Base-by-base conservation (phyloP, 2,888 invertebrate species). In the Apoderus coryli region DNA sequence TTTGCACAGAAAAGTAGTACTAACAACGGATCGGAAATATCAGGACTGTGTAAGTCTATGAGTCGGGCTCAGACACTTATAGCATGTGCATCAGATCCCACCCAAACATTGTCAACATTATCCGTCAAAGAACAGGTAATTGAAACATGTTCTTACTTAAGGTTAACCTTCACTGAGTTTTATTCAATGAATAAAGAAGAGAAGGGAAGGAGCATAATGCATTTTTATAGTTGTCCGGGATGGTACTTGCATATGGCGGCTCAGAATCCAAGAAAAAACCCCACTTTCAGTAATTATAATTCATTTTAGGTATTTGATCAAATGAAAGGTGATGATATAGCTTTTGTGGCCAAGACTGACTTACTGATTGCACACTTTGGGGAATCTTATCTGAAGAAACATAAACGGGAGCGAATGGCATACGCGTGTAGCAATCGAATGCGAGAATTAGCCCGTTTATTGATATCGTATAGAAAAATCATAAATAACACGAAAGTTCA, bases 311-410 rank as follows among this genome's bases (percentile, higher is more conserved):
- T 19, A 7, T 19, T 19, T n/a, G 19, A 6, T n/a, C 6, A 7
- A 19, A 19, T 19, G 19, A 19, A n/a, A 19, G 7, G 7, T 6
- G 19, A 19, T 19, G 19, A 6, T 7, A 19, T 19, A 19, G 6
- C 19, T 6, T 19, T 19, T n/a, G 36, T 14, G 25, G 35, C 38
- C 15, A 38, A 38, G 25, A 38, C 30, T 16, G 30, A 38, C 28
- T 23, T 36, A 22, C 28, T 38, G 2, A 38, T 35, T 14, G 31
- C 15, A 11, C 19, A 33, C 25, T 36, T 31, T 25, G 38, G 38
- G 3, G 26, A 38, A n/a, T 38, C 33, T 10, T 35, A 33, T 16
- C 31, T 38, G 24, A 35, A 35, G 29, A 33, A 30, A 13, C 38
- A 35, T 14, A 32, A 19, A 27, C 5, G 27, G 22, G 31, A 36